These are phyloP conservation scores for Drosophila testacea DNA, from an alignment of 2,888 invertebrate species.

Conservation along the genomic window DNA sequence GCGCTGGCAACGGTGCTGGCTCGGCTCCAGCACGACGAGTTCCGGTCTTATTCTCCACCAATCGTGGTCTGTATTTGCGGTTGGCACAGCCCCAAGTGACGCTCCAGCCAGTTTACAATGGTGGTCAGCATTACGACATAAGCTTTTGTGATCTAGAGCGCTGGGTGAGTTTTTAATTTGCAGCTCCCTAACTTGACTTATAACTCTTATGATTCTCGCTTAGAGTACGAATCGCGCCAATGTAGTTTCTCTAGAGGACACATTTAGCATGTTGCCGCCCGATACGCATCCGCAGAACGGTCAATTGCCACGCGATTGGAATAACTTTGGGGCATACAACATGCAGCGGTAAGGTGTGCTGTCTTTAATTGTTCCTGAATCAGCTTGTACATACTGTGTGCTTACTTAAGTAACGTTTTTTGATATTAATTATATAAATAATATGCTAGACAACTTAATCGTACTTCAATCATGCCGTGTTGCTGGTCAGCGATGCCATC, in stretches of 20 bases:
- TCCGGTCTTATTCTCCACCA: slow-evolving; percentile 83
- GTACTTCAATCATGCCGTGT: slow-evolving; percentile 59
- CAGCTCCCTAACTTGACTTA: neutral
- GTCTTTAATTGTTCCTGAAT: slow-evolving; percentile 29
- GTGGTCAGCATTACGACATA: slow-evolving; percentile 60
- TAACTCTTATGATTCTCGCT: neutral
- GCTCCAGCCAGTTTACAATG: slow-evolving; percentile 13
- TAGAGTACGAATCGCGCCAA: slow-evolving; percentile 82
- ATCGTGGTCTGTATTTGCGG: slow-evolving; percentile 82
- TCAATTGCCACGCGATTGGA: slow-evolving; percentile 49
- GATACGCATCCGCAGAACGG: slow-evolving; percentile 23
- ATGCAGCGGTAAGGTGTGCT: slow-evolving; percentile 28
- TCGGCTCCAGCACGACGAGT: slow-evolving; percentile 75
- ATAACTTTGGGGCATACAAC: slow-evolving; percentile 35
- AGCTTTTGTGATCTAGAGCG: slow-evolving; percentile 79
- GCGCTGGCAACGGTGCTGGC: slow-evolving; percentile 55
- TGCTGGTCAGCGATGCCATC: slow-evolving; percentile 89
- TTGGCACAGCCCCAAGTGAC: slow-evolving; percentile 48
- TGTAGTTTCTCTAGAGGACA: slow-evolving; percentile 76
- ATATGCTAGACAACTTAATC: slow-evolving; percentile 32
- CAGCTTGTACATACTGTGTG: slow-evolving; percentile 27
- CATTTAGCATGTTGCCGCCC: slow-evolving; percentile 61
- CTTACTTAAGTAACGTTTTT: slow-evolving; percentile 27
- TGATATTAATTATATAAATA: slow-evolving; percentile 34
- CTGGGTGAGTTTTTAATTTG: slow-evolving; percentile 64